Base-by-base conservation (phyloP, 2,888 invertebrate species). In the Hydriomena furcata region DNA sequence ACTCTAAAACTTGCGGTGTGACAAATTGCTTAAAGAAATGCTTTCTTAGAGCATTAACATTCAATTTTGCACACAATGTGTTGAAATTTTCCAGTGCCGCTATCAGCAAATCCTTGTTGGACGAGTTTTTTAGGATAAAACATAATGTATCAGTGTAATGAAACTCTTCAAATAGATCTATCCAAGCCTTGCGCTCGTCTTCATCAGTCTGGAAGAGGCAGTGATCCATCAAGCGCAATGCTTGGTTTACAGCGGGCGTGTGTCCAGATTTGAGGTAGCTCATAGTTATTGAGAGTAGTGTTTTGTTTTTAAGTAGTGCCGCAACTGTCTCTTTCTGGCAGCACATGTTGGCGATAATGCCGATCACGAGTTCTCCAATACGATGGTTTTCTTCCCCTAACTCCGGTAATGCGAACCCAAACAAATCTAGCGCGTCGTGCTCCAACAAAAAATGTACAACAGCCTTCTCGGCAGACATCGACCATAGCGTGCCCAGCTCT, bases 271-370 rank as follows among this genome's bases (percentile, higher is more conserved):
- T 83, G 40, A 93, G 79, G 63, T 92, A 84, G 54, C 91, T 86
- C 6, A 94, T 78, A 37, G 94, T 75, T 40, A 91, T 79, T 35
- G 84, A 79, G 54, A 95, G 76, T 20, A 94, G 85, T 20, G 91
- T 86, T 7, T 93, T 84, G 63, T 92, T 91, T 11, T 86, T 79
- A 20, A 94, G 87, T 7, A 94, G 81, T 13, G 84, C 82, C 41
- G 88, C 79, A 10, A 94, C 91, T 1, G 93, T 92, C 52, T 92
- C 91, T 48, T 91, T 87, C 51, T 94, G 92, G 65, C 94, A 94
- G 55, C 95, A 94, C 92, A 97, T 94, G 78, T 98, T 98, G 0
- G 94, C 96, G 50, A 97, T 88, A 44, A 97, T 95, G 4, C 97
- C 97, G 8, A 97, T 85, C 25, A 96, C 85, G 60, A 97, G 95